Evolutionary conservation across 2,797 vertebrate genomes (phyloP), one percentile per base, ranked within the genome.

Genomic region (Pangasius sanitwongsei): DNA sequence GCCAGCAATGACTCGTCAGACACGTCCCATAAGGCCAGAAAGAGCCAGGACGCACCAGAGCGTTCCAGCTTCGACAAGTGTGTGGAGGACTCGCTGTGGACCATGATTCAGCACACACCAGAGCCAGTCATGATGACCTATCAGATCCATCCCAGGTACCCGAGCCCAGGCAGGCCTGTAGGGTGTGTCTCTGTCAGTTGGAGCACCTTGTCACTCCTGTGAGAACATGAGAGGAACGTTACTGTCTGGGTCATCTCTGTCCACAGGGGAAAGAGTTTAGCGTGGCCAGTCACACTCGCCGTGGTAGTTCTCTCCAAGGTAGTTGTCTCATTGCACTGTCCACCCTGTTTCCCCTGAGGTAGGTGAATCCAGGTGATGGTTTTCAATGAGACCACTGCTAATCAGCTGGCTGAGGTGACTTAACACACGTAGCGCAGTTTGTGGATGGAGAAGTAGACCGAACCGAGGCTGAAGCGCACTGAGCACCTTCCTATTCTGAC

Each of bases 101-200:
- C 59, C 92, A 95, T 96, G 95, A 97, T 97, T 93, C 95, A 96
- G 89, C 95, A 93, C 83, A 97, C 94, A 0, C 95, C 97, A 0
- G 95, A 97, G 65, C 87, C 1, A 15, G 90, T 97, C 90, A 96
- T 97, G 93, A 97, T 98, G 97, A 98, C 96, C 0, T 98, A 98
- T 92, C 97, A 98, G 95, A 94, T 98, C 37, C 96, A 94, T 13
- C 92, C 95, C 94, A 97, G 97, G 97, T 98, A 96, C 82, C 8
- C 8, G 9, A 44, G 48, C n/a, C 37, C n/a, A 72, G 74, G 28
- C 20, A 2, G 23, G 28, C 9, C 70, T 2, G 20, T 31, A 69
- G 72, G 37, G 59, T 31, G 69, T 82, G n/a, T 50, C 59, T 50
- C 65, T 41, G 2, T 53, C 53, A 48, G 44, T 9, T 50, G 87